These are phyloP conservation scores for Fratercula arctica DNA, from an alignment of 2,797 vertebrate species.

Conservation along the genomic window DNA sequence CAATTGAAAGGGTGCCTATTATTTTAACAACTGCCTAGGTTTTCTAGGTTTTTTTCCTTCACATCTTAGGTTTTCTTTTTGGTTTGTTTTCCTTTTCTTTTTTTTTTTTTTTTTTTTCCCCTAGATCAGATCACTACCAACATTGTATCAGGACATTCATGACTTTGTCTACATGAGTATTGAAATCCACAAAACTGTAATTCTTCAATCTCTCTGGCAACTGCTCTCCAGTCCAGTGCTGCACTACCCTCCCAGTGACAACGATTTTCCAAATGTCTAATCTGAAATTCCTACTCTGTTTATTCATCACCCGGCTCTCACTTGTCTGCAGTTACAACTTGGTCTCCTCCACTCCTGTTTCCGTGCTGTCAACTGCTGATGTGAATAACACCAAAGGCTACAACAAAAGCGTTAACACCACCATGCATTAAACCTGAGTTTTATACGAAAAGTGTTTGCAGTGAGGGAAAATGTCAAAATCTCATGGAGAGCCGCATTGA, in stretches of 20 bases:
- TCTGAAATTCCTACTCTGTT: constrained; percentile 6
- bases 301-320: constrained; percentile 6
- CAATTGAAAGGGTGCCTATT: neutral
- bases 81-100: neutral
- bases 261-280: neutral
- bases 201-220: neutral
- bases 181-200: neutral
- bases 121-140: neutral
- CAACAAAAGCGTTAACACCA: neutral
- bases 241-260: neutral
- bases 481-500: neutral
- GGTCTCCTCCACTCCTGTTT: neutral
- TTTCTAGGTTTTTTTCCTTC: neutral
- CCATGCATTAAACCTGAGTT: neutral
- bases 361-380: neutral
- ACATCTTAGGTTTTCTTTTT: neutral
- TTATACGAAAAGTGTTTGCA: neutral
- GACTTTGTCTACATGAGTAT: neutral
- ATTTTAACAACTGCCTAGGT: neutral
- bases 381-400: neutral
- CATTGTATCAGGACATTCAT: neutral
- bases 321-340: neutral
- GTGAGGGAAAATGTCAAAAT: neutral
- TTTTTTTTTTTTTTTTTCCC: neutral
- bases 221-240: neutral